Evolutionary conservation across 2,888 invertebrate genomes (phyloP).

Genomic region (Meteorus colon): DNA sequence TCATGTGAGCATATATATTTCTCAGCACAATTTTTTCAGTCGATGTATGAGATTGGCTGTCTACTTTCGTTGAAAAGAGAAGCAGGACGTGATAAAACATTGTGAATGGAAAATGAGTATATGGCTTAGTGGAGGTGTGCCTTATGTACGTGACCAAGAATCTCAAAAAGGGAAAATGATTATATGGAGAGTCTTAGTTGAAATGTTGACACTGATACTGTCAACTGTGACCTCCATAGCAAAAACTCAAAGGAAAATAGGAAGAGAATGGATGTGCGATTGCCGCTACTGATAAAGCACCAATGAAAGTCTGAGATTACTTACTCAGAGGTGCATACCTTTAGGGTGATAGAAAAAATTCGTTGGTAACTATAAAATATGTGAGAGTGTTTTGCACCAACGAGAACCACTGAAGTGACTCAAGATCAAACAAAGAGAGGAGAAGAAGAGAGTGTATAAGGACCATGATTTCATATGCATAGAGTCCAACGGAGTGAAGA

Average conservation of each 20-base stretch:
- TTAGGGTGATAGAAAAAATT: conserved; percentile 4
- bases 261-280: conserved; percentile 6
- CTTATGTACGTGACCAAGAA: conserved; percentile 9
- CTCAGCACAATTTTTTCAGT: conserved; percentile 9
- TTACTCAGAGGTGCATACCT: conserved; percentile 8
- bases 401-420: not conserved
- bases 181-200: conserved; percentile 6
- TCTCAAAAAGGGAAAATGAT: not conserved
- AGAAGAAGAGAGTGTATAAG: conserved; percentile 38
- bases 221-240: conserved; percentile 10
- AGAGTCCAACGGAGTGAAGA: conserved; percentile 47
- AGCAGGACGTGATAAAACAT: conserved; percentile 16
- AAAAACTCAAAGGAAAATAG: conserved; percentile 10
- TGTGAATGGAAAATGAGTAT: conserved; percentile 18
- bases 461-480: conserved; percentile 61
- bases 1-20: not conserved
- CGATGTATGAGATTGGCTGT: conserved; percentile 21
- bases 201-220: conserved; percentile 16
- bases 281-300: not conserved
- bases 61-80: conserved; percentile 15
- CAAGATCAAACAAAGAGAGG: conserved; percentile 1
- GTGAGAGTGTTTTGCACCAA: not conserved
- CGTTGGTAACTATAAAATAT: not conserved
- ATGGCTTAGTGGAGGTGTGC: not conserved
- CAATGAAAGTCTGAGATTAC: not conserved